phyloP scores from a whole-genome alignment of 2,888 invertebrate species.

The Mantis religiosa region DNA sequence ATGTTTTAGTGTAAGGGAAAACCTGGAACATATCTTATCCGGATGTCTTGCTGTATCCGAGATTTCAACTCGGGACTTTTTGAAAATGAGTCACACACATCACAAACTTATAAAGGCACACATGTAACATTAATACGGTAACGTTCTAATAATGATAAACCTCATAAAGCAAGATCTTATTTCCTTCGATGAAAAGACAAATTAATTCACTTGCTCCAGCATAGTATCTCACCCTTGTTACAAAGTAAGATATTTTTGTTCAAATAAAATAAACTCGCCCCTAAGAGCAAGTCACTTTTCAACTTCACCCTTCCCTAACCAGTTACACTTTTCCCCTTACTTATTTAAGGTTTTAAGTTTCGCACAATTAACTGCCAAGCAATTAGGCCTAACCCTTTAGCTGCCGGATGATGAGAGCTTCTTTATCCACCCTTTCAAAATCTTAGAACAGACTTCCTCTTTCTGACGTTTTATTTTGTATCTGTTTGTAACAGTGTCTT shows the following conservation, averaged over 20 bases:
- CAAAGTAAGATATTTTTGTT: neutral
- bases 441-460: neutral
- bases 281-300: neutral
- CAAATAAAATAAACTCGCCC: neutral
- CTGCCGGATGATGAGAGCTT: neutral
- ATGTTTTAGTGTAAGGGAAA: no score
- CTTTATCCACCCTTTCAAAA: neutral
- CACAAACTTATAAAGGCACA: no score
- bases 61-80: no score
- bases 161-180: no score
- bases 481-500: no score
- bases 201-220: no score
- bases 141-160: no score
- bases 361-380: neutral
- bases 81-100: no score
- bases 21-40: no score
- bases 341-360: neutral
- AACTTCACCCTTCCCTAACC: neutral
- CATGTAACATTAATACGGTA: no score
- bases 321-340: neutral
- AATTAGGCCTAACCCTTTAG: constrained; percentile 8
- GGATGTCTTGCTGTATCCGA: no score
- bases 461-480: neutral
- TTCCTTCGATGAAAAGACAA: no score
- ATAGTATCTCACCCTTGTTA: neutral